Conservation (phyloP, 2,797 vertebrate species). For the Alectoris magna region DNA sequence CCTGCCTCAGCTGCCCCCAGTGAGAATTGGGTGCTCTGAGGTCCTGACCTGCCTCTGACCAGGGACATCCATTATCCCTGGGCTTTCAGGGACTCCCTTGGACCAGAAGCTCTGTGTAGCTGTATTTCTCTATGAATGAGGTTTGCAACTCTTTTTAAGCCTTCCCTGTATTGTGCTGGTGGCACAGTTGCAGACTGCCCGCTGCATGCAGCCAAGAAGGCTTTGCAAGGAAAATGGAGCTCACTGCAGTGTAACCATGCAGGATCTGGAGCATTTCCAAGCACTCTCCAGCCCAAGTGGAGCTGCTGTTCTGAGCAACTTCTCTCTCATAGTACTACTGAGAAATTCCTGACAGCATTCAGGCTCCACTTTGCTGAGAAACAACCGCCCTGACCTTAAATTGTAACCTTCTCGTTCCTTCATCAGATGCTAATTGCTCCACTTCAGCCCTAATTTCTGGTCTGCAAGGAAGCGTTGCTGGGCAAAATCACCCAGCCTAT, state of each 20-base stretch:
- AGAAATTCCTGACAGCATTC: neutral
- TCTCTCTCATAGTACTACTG: neutral
- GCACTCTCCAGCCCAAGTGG: neutral
- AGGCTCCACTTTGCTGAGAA: neutral
- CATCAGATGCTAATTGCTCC: neutral
- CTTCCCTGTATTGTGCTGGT: neutral
- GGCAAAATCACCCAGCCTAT: neutral
- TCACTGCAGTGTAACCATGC: rapidly evolving
- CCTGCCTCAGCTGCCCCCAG: rapidly evolving
- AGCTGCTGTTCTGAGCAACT: neutral
- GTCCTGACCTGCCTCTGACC: neutral
- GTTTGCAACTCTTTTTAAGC: neutral
- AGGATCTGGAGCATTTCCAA: neutral
- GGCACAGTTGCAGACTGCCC: neutral
- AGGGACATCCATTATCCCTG: neutral
- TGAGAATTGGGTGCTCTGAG: neutral
- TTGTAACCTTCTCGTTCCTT: neutral
- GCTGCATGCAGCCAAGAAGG: neutral
- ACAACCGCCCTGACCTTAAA: neutral
- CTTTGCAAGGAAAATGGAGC: neutral
- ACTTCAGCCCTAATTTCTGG: neutral
- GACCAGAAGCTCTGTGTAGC: neutral
- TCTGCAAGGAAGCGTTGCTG: neutral
- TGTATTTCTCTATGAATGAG: neutral
- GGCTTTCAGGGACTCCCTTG: neutral